phyloP scores from a whole-genome alignment of 1,140 invertebrate genomes.

The Pachyrhynchus sulphureomaculatus region DNA sequence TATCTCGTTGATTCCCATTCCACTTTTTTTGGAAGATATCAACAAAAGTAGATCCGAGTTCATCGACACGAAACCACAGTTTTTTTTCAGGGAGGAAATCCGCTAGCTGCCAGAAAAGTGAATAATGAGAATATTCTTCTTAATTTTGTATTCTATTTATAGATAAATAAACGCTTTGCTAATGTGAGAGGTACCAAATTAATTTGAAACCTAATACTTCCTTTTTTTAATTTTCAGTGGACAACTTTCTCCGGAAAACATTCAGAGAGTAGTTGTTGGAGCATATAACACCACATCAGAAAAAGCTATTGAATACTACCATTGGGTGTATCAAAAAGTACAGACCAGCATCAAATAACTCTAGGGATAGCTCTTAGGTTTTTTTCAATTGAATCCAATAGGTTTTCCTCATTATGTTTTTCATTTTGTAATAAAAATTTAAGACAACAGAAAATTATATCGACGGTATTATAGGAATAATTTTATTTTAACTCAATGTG shows the following conservation, averaged over 20 bases:
- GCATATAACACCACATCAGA: slow-evolving; percentile 65
- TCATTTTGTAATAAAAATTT: not conserved
- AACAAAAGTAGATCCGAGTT: no score
- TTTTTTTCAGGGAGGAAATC: no score
- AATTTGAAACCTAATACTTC: no score
- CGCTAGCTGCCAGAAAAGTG: no score
- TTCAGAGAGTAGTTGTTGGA: slow-evolving; percentile 63
- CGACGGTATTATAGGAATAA: not conserved
- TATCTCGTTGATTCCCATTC: no score
- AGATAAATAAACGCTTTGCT: no score
- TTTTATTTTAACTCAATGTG: not conserved
- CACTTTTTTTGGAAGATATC: no score
- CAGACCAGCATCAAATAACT: slow-evolving; percentile 47
- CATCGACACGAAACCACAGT: no score
- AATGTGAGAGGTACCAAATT: no score
- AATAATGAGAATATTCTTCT: no score
- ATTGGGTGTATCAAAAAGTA: slow-evolving; percentile 73
- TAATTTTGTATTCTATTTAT: no score
- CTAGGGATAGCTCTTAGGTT: slow-evolving; percentile 4
- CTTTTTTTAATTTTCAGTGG: slow-evolving; percentile 60
- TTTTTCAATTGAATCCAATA: slow-evolving; percentile 7
- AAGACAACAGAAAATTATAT: not conserved
- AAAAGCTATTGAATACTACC: slow-evolving; percentile 65
- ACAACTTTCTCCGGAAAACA: slow-evolving; percentile 71
- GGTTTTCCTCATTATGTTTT: not conserved